Evolutionary conservation across 2,888 invertebrate genomes (phyloP), one percentile per base, ranked within the genome.

Genomic region (Bedellia somnulentella): DNA sequence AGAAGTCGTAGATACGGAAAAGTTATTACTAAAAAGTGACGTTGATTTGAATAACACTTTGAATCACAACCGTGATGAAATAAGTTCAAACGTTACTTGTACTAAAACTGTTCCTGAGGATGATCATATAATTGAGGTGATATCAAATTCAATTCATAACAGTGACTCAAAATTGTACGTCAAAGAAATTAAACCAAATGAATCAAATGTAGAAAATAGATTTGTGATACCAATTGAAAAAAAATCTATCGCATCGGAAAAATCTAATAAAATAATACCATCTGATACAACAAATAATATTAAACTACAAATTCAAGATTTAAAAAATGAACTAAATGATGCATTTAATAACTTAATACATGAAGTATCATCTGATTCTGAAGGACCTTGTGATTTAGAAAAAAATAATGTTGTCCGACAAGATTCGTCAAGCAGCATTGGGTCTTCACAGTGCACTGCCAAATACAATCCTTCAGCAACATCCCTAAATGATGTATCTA

Each of bases 401-500:
- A 60, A 53, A 43, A 60, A 59, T 5, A 40, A 34, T 15, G 57
- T 64, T 37, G 49, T 56, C 27, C 79, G 82, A 30, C 80, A 80
- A 55, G 80, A 81, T 50, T 82, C 82, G 25, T 70, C 78, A 30
- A 80, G 80, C 47, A 81, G 81, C 46, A 73, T 80, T 43, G 78
- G 80, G 50, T 85, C 85, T 33, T 85, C 85, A 35, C 80, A 84
- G 43, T 85, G 84, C 52, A 87, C 87, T 16, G 84, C 83, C 35
- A 83, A 83, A 51, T 85, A 84, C 49, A 81, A 82, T 44, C 80
- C 82, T 21, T 64, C 64, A 35, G 67, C 61, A 46, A 80, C 81
- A 29, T 83, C 83, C 39, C 60, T 81, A 27, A 78, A 75, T 43
- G 83, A 85, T 49, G 71, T 83, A 29, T 66, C 76, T 45, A 79